A percentile compares a stretch with the other conserved stretches of the same genome.
phyloP scores from a whole-genome alignment of 2,797 vertebrate genomes.

The Morelia viridis region DNA sequence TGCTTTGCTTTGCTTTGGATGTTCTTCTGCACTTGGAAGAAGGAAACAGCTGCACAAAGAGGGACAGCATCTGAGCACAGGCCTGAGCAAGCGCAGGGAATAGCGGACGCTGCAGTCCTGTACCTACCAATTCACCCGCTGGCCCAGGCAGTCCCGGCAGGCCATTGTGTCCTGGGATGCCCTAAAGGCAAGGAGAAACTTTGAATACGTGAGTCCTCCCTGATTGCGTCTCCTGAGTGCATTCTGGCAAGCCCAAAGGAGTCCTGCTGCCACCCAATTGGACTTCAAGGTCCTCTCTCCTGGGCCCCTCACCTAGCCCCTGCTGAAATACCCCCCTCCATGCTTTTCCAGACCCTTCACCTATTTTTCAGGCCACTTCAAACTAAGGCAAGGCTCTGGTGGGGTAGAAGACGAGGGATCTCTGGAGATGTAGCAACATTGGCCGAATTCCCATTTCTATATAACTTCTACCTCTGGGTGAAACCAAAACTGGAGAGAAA shows the following conservation, averaged over 20 bases:
- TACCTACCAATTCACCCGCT: slow-evolving; percentile 86
- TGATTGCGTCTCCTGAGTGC: neutral
- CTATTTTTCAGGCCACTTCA: neutral
- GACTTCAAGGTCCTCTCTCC: neutral
- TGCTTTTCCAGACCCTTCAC: neutral
- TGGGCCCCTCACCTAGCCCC: neutral
- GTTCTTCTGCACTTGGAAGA: neutral
- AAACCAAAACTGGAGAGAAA: neutral
- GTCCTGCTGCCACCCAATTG: neutral
- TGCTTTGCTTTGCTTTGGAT: neutral
- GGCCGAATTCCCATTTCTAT: neutral
- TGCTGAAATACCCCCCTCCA: neutral
- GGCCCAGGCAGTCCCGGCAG: slow-evolving; percentile 88
- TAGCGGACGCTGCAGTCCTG: neutral
- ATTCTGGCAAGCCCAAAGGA: neutral
- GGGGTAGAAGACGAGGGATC: neutral
- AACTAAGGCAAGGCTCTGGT: neutral
- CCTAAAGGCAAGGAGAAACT: slow-evolving; percentile 83
- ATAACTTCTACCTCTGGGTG: neutral
- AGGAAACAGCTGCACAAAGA: neutral
- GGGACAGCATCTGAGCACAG: neutral
- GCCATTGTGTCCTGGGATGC: slow-evolving; percentile 91
- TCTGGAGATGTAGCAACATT: neutral
- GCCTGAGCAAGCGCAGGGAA: neutral
- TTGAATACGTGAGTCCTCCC: neutral